phyloP scores from a whole-genome alignment of 1,140 invertebrate genomes.

The Drosophila orosa region DNA sequence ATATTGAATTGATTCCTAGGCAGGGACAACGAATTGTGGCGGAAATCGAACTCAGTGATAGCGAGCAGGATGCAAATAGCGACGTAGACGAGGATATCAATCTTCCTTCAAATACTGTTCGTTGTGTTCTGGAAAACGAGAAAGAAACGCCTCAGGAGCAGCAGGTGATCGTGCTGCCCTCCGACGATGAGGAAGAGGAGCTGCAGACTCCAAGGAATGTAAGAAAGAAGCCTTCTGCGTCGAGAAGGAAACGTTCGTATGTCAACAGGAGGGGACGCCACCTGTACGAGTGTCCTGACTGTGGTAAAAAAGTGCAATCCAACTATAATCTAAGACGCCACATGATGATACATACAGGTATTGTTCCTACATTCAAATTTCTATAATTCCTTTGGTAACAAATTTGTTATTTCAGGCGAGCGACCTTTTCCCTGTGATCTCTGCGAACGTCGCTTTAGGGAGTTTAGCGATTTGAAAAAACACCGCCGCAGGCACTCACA shows the following conservation, averaged over 20 bases:
- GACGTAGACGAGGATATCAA: conserved; percentile 35
- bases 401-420: conserved; percentile 60
- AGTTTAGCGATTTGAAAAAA: conserved; percentile 85
- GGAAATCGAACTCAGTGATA: conserved; percentile 70
- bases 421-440: conserved; percentile 83
- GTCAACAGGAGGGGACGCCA: conserved; percentile 63
- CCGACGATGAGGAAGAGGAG: conserved; percentile 23
- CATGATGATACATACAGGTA: conserved; percentile 84
- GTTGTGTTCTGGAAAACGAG: conserved; percentile 46
- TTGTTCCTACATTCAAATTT: not conserved
- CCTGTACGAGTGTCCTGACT: conserved; percentile 72
- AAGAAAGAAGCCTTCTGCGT: conserved; percentile 27
- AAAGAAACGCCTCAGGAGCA: not conserved
- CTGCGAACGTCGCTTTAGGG: conserved; percentile 87
- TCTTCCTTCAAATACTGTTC: conserved; percentile 41
- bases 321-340: conserved; percentile 80
- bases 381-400: not conserved
- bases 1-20: conserved; percentile 57
- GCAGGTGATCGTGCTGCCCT: conserved; percentile 19
- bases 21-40: conserved; percentile 61
- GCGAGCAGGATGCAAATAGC: conserved; percentile 45
- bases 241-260: conserved; percentile 45
- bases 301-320: conserved; percentile 80
- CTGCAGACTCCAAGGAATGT: conserved; percentile 13
- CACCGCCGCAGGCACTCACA: conserved; percentile 86